A percentile compares a stretch with the other conserved stretches of the same genome.
phyloP scores from a whole-genome alignment of 2,113 vertebrate genomes.

The Planiliza haematocheilus region DNA sequence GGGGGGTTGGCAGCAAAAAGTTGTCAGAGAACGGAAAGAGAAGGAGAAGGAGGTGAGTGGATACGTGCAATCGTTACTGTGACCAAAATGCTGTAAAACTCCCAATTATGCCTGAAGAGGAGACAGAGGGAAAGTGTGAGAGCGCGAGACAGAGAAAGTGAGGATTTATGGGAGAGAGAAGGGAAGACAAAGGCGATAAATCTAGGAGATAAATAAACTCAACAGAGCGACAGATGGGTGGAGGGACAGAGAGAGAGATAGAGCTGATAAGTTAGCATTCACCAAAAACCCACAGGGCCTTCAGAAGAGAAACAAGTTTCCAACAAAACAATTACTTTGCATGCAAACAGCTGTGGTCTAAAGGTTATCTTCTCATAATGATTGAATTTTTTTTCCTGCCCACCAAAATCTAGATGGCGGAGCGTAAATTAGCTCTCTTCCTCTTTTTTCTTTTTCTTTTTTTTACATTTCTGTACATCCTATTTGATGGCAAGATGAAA shows the following conservation, averaged over 20 bases:
- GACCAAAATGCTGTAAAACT: slow-evolving; percentile 36
- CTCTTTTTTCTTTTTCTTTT: slow-evolving; percentile 27
- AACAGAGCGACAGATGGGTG: slow-evolving; percentile 20
- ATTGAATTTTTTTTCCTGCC: slow-evolving; percentile 43
- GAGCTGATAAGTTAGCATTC: slow-evolving; percentile 23
- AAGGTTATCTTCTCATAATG: slow-evolving; percentile 62
- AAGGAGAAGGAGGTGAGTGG: slow-evolving; percentile 2
- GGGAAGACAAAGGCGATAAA: slow-evolving; percentile 2
- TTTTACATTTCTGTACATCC: slow-evolving; percentile 36
- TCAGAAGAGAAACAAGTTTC: slow-evolving; percentile 42
- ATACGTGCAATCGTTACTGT: slow-evolving; percentile 8
- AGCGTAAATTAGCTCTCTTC: slow-evolving; percentile 37
- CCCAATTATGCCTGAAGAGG: slow-evolving; percentile 26
- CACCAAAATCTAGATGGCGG: slow-evolving; percentile 33
- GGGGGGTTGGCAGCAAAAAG: background rate
- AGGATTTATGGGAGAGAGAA: background rate
- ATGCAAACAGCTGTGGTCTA: slow-evolving; percentile 46
- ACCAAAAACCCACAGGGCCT: slow-evolving; percentile 20
- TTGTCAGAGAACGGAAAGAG: background rate
- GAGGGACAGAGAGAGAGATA: slow-evolving; percentile 17
- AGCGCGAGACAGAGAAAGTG: slow-evolving; percentile 16
- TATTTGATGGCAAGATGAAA: slow-evolving; percentile 63
- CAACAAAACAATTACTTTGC: slow-evolving; percentile 58
- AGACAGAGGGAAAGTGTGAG: slow-evolving; percentile 22
- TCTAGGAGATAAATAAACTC: slow-evolving; percentile 19